A percentile compares a stretch with the other conserved stretches of the same genome.
Evolutionary conservation across 2,113 vertebrate genomes (phyloP).

Genomic region (Patagioenas fasciata): DNA sequence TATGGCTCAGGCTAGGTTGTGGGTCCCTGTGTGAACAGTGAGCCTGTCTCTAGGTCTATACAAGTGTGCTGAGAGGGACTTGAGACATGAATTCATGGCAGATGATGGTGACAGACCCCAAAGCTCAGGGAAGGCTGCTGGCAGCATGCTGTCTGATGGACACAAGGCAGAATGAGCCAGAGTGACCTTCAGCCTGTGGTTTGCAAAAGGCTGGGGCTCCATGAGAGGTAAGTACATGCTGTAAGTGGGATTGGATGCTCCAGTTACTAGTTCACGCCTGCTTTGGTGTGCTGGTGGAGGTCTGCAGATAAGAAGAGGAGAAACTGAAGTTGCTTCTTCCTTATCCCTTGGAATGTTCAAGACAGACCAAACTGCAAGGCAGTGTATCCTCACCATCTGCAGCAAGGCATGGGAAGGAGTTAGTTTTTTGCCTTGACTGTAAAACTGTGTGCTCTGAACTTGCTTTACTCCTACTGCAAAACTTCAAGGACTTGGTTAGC

Average conservation of each 20-base stretch:
- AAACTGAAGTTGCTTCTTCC: background rate
- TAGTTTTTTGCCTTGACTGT: background rate
- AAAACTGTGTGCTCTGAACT: background rate
- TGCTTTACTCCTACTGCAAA: background rate
- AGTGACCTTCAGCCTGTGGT: background rate
- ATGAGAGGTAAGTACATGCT: background rate
- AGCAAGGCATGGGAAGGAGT: background rate
- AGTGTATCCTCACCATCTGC: background rate
- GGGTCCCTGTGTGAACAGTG: background rate
- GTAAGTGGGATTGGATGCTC: background rate
- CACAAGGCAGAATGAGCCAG: background rate
- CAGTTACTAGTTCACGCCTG: background rate
- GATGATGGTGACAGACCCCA: background rate
- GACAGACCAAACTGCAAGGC: background rate
- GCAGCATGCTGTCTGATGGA: background rate
- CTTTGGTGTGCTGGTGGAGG: background rate
- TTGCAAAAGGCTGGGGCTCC: background rate
- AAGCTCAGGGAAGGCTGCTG: background rate
- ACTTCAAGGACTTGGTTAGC: background rate
- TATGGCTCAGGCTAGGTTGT: background rate
- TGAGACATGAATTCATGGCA: background rate
- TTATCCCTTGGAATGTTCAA: background rate
- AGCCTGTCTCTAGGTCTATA: background rate
- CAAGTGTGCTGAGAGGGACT: rapidly evolving
- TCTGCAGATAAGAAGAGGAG: background rate